A percentile compares a stretch with the other conserved stretches of the same genome.
Conservation (phyloP, 2,888 invertebrate genomes). For the Hypolimnas misippus region DNA sequence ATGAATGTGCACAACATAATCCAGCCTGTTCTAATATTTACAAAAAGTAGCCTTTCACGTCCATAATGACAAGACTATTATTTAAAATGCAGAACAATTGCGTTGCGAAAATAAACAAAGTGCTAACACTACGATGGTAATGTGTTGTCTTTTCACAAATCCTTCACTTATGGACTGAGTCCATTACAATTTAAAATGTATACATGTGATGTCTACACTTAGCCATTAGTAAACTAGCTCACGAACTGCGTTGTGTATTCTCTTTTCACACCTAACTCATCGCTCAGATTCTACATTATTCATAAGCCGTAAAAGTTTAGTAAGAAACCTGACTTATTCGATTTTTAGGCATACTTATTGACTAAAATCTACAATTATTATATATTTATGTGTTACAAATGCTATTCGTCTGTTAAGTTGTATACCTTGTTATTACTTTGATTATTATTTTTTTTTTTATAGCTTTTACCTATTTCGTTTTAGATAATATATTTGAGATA, state of each 20-base stretch:
- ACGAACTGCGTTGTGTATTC: constrained; percentile 26
- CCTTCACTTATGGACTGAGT: not conserved
- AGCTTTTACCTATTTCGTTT: too few relatives aligned
- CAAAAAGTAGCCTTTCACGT: too few relatives aligned
- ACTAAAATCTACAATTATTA: too few relatives aligned
- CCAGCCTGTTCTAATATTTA: too few relatives aligned
- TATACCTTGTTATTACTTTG: too few relatives aligned
- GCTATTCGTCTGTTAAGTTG: not conserved
- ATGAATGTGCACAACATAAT: too few relatives aligned
- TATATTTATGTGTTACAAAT: too few relatives aligned
- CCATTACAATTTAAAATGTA: constrained; percentile 28
- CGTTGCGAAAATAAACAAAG: not conserved
- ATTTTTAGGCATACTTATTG: not conserved
- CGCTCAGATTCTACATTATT: constrained; percentile 33
- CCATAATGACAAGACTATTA: too few relatives aligned
- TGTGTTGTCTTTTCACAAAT: not conserved
- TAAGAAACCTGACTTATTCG: not conserved
- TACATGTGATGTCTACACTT: constrained; percentile 46
- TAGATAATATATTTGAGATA: too few relatives aligned
- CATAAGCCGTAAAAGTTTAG: constrained; percentile 18
- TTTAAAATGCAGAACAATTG: not conserved
- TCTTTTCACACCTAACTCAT: constrained; percentile 31
- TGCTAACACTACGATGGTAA: not conserved
- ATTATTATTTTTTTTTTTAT: too few relatives aligned
- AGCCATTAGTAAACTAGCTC: constrained; percentile 35